Conservation (phyloP, 2,888 invertebrate genomes). For the Chrysolina oricalcia region DNA sequence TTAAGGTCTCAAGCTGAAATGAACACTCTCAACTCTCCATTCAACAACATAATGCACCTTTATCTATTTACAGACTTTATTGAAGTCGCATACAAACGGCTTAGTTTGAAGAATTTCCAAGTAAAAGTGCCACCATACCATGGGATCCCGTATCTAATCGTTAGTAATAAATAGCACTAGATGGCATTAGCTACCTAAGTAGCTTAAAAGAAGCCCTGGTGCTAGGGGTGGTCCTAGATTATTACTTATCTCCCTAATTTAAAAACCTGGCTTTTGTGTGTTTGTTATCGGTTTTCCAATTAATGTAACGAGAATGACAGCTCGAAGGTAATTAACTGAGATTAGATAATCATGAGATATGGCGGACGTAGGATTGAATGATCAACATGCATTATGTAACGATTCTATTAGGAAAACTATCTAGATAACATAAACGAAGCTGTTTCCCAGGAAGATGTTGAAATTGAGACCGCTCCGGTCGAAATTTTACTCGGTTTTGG, state of each 20-base stretch:
- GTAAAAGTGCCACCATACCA: slow-evolving; percentile 16
- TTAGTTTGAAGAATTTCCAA: slow-evolving; percentile 18
- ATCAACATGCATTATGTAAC: slow-evolving; percentile 21
- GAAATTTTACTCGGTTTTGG: too few relatives aligned
- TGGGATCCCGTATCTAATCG: slow-evolving; percentile 36
- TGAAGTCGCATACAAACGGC: slow-evolving; percentile 17
- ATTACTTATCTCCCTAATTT: slow-evolving; percentile 53
- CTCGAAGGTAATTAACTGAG: slow-evolving; percentile 49
- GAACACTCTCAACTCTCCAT: slow-evolving; percentile 5
- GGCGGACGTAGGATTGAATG: slow-evolving; percentile 8
- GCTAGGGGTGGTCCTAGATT: slow-evolving; percentile 53
- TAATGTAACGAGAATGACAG: slow-evolving; percentile 50
- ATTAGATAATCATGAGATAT: slow-evolving; percentile 49
- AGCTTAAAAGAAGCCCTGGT: slow-evolving; percentile 50
- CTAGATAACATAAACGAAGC: neutral
- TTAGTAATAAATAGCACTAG: slow-evolving; percentile 44
- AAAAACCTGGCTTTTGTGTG: slow-evolving; percentile 51
- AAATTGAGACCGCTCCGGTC: neutral
- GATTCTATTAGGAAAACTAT: slow-evolving; percentile 7
- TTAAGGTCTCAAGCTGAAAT: slow-evolving; percentile 10
- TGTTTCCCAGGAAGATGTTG: neutral
- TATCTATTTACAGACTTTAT: slow-evolving; percentile 26
- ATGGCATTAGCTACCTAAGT: slow-evolving; percentile 49
- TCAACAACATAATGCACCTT: slow-evolving; percentile 17
- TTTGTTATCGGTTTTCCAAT: slow-evolving; percentile 51